phyloP scores from a whole-genome alignment of 2,113 vertebrate genomes.

The Neopipo cinnamomea region DNA sequence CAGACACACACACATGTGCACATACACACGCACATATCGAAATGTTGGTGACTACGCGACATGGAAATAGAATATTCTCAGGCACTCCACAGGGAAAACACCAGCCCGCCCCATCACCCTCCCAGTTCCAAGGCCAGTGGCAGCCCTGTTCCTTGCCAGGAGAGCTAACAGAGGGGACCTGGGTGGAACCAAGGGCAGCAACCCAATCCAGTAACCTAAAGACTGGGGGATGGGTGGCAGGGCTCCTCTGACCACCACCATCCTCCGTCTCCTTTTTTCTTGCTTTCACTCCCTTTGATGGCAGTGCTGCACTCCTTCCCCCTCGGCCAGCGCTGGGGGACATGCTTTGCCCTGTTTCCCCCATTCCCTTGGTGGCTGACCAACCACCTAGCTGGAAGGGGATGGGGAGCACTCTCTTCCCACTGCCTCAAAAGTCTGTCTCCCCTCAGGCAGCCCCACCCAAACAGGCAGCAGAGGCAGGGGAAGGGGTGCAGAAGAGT shows the following conservation, averaged over 20 bases:
- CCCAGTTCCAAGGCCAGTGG: background rate
- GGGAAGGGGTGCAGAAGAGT: background rate
- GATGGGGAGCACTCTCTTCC: background rate
- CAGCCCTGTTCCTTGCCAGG: background rate
- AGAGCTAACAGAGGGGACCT: background rate
- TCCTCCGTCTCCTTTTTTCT: background rate
- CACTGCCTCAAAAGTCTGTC: background rate
- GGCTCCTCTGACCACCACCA: background rate
- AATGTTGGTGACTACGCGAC: background rate
- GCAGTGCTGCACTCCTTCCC: background rate
- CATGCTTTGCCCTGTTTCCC: background rate
- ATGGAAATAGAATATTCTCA: background rate
- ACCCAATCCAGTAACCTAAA: background rate
- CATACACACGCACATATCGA: background rate
- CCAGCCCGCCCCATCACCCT: background rate
- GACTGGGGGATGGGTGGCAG: fast-evolving
- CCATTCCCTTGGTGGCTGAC: background rate
- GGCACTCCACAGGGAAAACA: constrained; percentile 35
- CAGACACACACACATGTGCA: background rate
- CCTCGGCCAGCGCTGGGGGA: background rate
- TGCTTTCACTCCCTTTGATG: fast-evolving
- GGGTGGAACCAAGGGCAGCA: background rate
- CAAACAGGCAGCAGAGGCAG: background rate
- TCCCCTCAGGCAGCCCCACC: background rate
- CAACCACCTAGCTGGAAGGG: background rate